A percentile compares a stretch with the other conserved stretches of the same genome.
phyloP scores from a whole-genome alignment of 2,113 vertebrate species.

The Heteronetta atricapilla region DNA sequence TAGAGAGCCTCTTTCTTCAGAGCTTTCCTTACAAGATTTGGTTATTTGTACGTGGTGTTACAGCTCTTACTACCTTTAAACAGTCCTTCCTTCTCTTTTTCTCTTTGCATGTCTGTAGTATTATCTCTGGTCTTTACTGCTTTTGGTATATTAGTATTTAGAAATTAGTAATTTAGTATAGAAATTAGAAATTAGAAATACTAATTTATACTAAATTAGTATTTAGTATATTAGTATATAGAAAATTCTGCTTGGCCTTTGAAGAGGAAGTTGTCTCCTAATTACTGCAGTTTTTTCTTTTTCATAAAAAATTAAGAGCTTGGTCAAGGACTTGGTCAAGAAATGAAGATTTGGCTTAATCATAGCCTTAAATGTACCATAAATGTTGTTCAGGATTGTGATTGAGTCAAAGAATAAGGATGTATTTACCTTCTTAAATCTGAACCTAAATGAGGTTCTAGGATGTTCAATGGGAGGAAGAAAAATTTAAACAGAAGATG shows the following conservation, averaged over 20 bases:
- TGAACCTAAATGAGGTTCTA: background rate
- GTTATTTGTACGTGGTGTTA: background rate
- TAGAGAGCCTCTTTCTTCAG: conserved; percentile 25
- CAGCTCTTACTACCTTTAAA: background rate
- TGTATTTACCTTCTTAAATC: background rate
- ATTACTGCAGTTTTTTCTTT: background rate
- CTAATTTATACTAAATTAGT: no score
- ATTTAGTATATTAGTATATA: no score
- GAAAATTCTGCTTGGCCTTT: background rate
- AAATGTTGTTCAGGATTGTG: background rate
- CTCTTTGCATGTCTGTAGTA: background rate
- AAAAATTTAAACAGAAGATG: background rate
- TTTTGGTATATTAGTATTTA: background rate
- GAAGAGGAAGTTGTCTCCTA: background rate
- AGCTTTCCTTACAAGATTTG: background rate
- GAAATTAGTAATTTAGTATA: no score
- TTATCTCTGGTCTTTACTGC: background rate
- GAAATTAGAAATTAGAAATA: no score
- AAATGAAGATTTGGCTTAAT: background rate
- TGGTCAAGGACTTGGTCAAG: background rate
- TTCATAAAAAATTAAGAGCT: background rate
- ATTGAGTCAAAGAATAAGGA: background rate
- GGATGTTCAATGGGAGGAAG: background rate
- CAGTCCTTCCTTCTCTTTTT: background rate
- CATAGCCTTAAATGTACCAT: background rate